phyloP scores from a whole-genome alignment of 2,888 invertebrate genomes.

The Oxytorus armatus region DNA sequence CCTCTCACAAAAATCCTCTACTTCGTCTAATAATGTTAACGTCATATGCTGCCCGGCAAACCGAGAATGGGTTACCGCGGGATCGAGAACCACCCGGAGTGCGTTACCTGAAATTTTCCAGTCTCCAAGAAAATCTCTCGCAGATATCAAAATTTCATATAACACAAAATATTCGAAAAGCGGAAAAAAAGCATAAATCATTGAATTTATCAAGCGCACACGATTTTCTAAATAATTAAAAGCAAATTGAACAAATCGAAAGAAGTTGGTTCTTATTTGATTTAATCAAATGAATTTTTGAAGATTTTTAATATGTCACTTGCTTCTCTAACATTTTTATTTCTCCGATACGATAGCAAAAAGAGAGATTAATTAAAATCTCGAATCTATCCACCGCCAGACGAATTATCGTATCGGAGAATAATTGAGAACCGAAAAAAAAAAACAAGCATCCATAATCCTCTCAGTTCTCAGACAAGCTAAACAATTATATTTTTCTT shows the following conservation, averaged over 20 bases:
- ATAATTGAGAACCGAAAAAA: constrained; percentile 20
- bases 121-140: background rate
- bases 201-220: background rate
- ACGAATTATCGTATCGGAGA: constrained; percentile 28
- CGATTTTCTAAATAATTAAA: background rate
- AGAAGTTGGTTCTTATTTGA: background rate
- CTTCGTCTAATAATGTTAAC: too few relatives aligned
- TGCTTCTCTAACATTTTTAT: too few relatives aligned
- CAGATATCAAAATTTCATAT: background rate
- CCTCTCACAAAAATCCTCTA: constrained; percentile 41
- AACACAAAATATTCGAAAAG: background rate
- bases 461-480: constrained; percentile 31
- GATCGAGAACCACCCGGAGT: too few relatives aligned
- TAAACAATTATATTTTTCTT: constrained; percentile 30
- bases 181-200: background rate
- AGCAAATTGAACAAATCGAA: background rate
- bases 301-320: too few relatives aligned
- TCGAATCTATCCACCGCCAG: constrained; percentile 2
- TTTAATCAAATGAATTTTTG: too few relatives aligned
- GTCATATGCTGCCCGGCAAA: too few relatives aligned
- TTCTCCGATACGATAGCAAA: too few relatives aligned
- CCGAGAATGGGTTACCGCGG: too few relatives aligned
- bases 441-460: constrained; percentile 38
- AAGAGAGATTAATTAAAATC: background rate
- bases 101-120: constrained; percentile 3